Conservation (phyloP, 2,888 invertebrate genomes). For the Cheilosia scutellata region DNA sequence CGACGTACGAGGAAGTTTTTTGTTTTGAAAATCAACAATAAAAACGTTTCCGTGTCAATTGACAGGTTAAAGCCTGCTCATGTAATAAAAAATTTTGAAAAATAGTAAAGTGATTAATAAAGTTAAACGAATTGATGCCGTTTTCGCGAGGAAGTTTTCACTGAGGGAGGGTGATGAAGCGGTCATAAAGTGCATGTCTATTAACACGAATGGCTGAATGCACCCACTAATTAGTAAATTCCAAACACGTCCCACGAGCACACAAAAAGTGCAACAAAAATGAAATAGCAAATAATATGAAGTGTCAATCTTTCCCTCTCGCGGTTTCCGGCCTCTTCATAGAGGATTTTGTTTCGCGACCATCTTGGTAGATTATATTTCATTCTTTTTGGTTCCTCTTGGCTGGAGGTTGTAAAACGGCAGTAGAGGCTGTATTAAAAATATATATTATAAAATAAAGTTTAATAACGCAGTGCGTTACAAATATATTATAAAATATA, state of each 20-base stretch:
- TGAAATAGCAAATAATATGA: too few relatives aligned
- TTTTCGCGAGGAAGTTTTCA: conserved; percentile 2
- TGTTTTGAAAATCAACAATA: conserved; percentile 5
- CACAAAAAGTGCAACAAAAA: too few relatives aligned
- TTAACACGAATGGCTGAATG: not conserved
- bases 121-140: not conserved
- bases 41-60: conserved; percentile 13
- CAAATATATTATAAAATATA: too few relatives aligned
- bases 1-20: conserved; percentile 21
- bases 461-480: too few relatives aligned
- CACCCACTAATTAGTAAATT: not conserved
- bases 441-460: too few relatives aligned
- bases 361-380: too few relatives aligned
- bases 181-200: not conserved
- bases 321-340: not conserved
- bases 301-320: too few relatives aligned
- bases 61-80: conserved; percentile 24
- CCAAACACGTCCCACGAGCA: too few relatives aligned
- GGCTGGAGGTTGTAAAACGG: too few relatives aligned
- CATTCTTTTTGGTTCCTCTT: too few relatives aligned
- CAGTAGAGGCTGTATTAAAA: too few relatives aligned
- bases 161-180: conserved; percentile 17
- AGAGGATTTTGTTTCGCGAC: too few relatives aligned
- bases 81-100: conserved; percentile 4
- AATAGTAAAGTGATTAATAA: not conserved